Percentiles rank a stretch among this genome's conserved stretches.
These are phyloP conservation scores for Orgyia antiqua DNA, from an alignment of 2,888 invertebrate genomes.

Conservation along the genomic window DNA sequence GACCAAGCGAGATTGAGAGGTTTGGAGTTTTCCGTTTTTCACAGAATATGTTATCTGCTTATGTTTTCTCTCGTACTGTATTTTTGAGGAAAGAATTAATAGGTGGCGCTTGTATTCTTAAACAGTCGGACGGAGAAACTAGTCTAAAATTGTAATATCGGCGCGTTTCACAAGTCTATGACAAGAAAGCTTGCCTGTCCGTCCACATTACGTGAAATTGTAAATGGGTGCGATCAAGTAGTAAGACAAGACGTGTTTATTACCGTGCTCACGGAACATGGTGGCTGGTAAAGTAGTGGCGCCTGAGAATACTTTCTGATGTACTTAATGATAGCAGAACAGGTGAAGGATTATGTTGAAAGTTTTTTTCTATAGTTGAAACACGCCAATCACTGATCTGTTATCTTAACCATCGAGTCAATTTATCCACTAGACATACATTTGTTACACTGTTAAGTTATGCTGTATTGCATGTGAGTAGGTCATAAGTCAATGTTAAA, in stretches of 20 bases:
- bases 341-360: slow-evolving; percentile 34
- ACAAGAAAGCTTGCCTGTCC: slow-evolving; percentile 40
- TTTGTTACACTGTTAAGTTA: too few relatives aligned
- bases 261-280: slow-evolving; percentile 24
- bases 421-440: too few relatives aligned
- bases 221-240: slow-evolving; percentile 32
- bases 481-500: too few relatives aligned
- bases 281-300: too few relatives aligned
- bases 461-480: too few relatives aligned
- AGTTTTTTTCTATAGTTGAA: slow-evolving; percentile 26
- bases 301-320: slow-evolving; percentile 43
- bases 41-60: too few relatives aligned
- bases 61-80: too few relatives aligned
- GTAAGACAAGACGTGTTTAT: slow-evolving; percentile 43
- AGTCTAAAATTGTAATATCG: slow-evolving; percentile 1
- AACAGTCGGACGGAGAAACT: too few relatives aligned
- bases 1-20: too few relatives aligned
- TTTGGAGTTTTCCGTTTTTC: too few relatives aligned
- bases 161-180: slow-evolving; percentile 25
- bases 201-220: slow-evolving; percentile 38
- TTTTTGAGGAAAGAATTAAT: too few relatives aligned
- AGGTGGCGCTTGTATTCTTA: too few relatives aligned
- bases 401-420: slow-evolving; percentile 22
- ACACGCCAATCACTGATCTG: slow-evolving; percentile 18
- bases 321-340: slow-evolving; percentile 41